Base-by-base conservation (phyloP, 2,888 invertebrate genomes). In the Ennomos erosarius region DNA sequence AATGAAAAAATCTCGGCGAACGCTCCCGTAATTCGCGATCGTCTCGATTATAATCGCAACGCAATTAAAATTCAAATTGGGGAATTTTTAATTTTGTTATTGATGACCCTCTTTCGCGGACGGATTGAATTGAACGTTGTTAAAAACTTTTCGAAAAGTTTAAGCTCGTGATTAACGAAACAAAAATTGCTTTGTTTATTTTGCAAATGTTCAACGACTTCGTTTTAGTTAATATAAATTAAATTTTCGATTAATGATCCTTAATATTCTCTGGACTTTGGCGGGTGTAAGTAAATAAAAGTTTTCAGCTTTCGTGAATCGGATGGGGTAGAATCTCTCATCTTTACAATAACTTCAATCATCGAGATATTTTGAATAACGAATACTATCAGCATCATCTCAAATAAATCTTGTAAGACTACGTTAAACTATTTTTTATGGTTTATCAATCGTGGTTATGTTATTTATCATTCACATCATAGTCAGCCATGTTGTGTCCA, bases 31-130 rank as follows among this genome's bases (percentile, higher is more conserved):
- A 85, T 88, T 84, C 85, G 82, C 85, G 83, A 81, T 81, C 84
- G 79, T 63, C 78, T 81, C 82, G 90, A 90, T 90, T 88, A 90
- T 91, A 89, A 91, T 90, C 90, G 89, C 79, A 60, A 78, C 85
- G 89, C 88, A 90, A 91, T 91, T 90, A 91, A 91, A 90, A 91
- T 90, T 90, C 86, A 90, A 90, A 91, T 90, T 90, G 89, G 88
- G 83, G 84, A 85, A 84, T 90, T 91, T 79, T 90, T 90, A 90
- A 91, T 91, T 88, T 90, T 87, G 89, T 90, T 90, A 90, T 90
- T 91, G 90, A 90, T 90, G 89, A 85, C 80, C 85, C 87, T 84
- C 81, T 84, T 81, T 82, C 82, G 82, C 74, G 81, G 81, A 80
- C 76, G 82, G 82, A 81, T 82, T 84, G 81, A 78, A 81, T 82